Evolutionary conservation across 2,888 invertebrate species (phyloP).

Genomic region (Aspidiotus destructor): DNA sequence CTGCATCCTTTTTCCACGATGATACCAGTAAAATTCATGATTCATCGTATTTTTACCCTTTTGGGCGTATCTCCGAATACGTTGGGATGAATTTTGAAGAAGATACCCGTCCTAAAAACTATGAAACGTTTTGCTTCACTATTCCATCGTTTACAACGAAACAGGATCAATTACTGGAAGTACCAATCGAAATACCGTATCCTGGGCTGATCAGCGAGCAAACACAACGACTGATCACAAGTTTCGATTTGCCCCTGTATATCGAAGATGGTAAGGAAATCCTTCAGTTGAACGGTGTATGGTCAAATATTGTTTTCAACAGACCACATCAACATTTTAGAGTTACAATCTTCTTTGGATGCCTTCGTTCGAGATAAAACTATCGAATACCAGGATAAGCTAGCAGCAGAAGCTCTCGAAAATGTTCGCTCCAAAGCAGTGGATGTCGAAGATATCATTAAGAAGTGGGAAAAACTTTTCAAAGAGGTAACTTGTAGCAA

Average conservation of each 20-base stretch:
- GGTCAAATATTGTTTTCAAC: background rate
- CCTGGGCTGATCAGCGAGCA: slow-evolving; percentile 53
- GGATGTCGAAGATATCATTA: slow-evolving; percentile 64
- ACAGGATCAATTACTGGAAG: slow-evolving; percentile 48
- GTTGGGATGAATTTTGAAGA: slow-evolving; percentile 24
- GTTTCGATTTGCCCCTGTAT: slow-evolving; percentile 60
- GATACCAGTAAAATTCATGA: no score
- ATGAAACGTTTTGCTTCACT: slow-evolving; percentile 43
- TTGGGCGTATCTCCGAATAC: background rate
- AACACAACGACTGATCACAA: slow-evolving; percentile 54
- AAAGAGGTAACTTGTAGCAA: slow-evolving; percentile 47
- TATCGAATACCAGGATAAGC: slow-evolving; percentile 55
- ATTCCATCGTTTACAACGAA: slow-evolving; percentile 50
- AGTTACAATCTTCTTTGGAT: slow-evolving; percentile 51
- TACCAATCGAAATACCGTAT: slow-evolving; percentile 55
- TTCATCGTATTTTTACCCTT: background rate
- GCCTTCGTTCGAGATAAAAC: slow-evolving; percentile 58
- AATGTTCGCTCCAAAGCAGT: slow-evolving; percentile 53
- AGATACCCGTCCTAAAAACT: slow-evolving; percentile 37
- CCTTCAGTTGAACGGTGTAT: background rate
- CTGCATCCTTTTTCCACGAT: no score
- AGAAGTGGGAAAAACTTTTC: slow-evolving; percentile 68
- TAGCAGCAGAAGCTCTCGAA: slow-evolving; percentile 53
- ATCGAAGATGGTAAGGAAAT: slow-evolving; percentile 51
- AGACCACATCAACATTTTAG: slow-evolving; percentile 41